Base-by-base conservation (phyloP, 2,888 invertebrate species). In the Stictocephala bisonia region DNA sequence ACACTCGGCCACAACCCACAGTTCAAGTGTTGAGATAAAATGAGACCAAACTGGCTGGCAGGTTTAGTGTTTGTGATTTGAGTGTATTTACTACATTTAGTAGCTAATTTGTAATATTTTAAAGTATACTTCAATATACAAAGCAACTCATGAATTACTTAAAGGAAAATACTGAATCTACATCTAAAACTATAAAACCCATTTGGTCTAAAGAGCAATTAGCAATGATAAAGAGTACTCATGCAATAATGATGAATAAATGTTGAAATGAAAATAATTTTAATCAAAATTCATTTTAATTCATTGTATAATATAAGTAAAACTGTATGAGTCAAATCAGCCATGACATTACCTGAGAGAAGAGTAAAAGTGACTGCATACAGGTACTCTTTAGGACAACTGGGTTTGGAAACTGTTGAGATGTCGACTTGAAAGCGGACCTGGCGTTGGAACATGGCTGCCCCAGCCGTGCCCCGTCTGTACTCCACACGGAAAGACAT, bases 401-500 rank as follows among this genome's bases (percentile, higher is more conserved):
- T 91, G 80, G 79, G 86, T 82, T 93, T 94, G 44, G 93, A 92
- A 83, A 94, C 93, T 51, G 93, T 91, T 75, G 92, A 92, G 78
- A 94, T 92, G 83, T 94, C 94, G 77, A 94, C 94, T 88, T 98
- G 97, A 86, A 98, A 97, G 77, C 97, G 88, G 26, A 98, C 97
- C 85, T 97, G 97, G 79, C 98, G 87, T 82, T 97, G 96, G 84
- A 98, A 97, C 94, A 98, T 96, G 75, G 95, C 95, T 22, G 96
- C 95, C 70, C 96, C 96, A 78, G 96, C 94, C 51, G 94, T 93
- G 20, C 94, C 96, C 60, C 99, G 87, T 83, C 97, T 96, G 86
- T 99, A 99, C 84, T 99, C 99, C 73, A 99, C 98, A 70, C 96
- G 90, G 86, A 99, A 99, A 40, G 97, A 97, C 89, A 97, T 97